Evolutionary conservation across 2,797 vertebrate genomes (phyloP), one percentile per base, ranked within the genome.

Genomic region (Xiphorhynchus erythropygius): DNA sequence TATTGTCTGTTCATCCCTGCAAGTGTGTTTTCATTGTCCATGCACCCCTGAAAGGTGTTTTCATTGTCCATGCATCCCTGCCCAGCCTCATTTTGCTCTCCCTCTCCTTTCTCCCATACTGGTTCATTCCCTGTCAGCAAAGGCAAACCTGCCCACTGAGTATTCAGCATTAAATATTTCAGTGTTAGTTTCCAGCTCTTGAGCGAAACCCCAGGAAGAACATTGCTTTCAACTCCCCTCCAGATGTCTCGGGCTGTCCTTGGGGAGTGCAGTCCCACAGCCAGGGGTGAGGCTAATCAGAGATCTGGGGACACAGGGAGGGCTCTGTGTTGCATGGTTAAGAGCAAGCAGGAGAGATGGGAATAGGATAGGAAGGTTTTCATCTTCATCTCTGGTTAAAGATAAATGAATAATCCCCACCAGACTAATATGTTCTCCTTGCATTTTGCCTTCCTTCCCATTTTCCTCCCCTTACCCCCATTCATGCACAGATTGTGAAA

Each of bases 161-260:
- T 68, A 63, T 62, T 78, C 69, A 69, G 47, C 50, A 24, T 69
- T 88, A 84, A 84, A 82, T 91, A 82, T 91, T 78, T 81, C 80
- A 84, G 69, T 60, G 56, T 65, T 78, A 71, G 17, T 82, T 93
- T 91, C 59, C 67, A 96, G 87, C 32, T 84, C 53, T 74, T 27
- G 68, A 84, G 70, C 25, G 86, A 86, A 87, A 84, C 32, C 37
- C 22, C 79, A 76, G 73, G 73, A 95, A 93, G 65, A 88, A 32
- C 50, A 69, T 56, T 75, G 46, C 42, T 84, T 93, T 88, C 67
- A 53, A 70, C 47, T 84, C 73, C 76, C 55, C 8, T 90, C 69
- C 83, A 63, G 59, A 74, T 17, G 27, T 90, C 63, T 86, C 59
- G 25, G 65, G 10, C 30, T 92, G 32, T 88, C 85, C 76, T 44